phyloP scores from a whole-genome alignment of 2,888 invertebrate genomes.

The Andrena haemorrhoa region DNA sequence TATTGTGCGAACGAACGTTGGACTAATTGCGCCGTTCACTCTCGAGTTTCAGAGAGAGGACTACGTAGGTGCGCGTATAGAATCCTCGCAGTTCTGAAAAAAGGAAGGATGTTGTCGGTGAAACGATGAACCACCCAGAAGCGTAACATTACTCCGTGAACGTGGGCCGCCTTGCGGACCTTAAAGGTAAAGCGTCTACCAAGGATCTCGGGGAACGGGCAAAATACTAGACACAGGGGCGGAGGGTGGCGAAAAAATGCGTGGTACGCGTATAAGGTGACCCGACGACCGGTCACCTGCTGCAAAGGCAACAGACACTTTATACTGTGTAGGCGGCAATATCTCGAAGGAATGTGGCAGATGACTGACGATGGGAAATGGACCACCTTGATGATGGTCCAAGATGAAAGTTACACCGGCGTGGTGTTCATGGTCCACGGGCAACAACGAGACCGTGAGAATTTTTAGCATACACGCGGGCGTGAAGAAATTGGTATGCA shows the following conservation, averaged over 20 bases:
- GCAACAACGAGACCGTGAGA: conserved; percentile 53
- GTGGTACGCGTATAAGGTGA: conserved; percentile 77
- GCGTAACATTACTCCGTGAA: conserved; percentile 73
- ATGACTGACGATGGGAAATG: conserved; percentile 84
- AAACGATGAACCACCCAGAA: conserved; percentile 75
- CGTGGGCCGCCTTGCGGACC: conserved; percentile 52
- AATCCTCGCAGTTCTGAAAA: conserved; percentile 24
- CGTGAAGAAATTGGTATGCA: conserved; percentile 1
- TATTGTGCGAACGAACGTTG: too few relatives aligned
- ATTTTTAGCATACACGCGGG: conserved; percentile 23
- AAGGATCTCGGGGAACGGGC: conserved; percentile 33
- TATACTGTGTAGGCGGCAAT: conserved; percentile 70
- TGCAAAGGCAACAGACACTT: conserved; percentile 71
- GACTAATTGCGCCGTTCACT: conserved; percentile 42
- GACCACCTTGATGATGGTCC: conserved; percentile 81
- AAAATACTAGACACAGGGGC: conserved; percentile 67
- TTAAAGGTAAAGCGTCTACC: conserved; percentile 35
- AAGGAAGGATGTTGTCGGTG: conserved; percentile 45
- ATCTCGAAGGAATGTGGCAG: conserved; percentile 74
- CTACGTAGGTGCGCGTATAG: conserved; percentile 24
- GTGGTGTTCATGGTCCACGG: background rate
- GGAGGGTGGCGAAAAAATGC: conserved; percentile 57
- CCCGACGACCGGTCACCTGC: conserved; percentile 73
- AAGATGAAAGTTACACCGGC: conserved; percentile 27
- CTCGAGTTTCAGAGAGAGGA: conserved; percentile 36